Base-by-base conservation (phyloP, 53 echinoderm and acorn worm genomes). In the Apostichopus leukothele region DNA sequence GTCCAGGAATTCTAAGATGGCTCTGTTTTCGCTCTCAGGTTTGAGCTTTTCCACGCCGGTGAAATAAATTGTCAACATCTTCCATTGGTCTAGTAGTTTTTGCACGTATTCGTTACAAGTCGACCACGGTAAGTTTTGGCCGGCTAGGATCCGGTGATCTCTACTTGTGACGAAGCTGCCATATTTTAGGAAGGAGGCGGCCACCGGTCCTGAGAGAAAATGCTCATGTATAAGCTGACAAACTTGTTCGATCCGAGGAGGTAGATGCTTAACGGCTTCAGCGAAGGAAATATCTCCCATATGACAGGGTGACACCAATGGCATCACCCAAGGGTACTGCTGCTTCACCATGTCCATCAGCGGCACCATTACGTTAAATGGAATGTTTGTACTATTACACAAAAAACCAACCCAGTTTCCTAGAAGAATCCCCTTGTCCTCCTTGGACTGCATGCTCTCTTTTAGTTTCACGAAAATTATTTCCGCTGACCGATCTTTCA, bases 201-300 rank as follows among this genome's bases (percentile, higher is more conserved):
- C 85, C 67, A 63, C 14, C 9, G 85, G 66, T 39, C 85, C 85
- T 5, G 85, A 85, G 5, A 19, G 25, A 67, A 85, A 85, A 66
- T 85, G 85, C 4, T 23, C 9, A 23, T 85, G 66, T 39, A 85
- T 20, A 11, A 66, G 85, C 23, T 85, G 22, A 67, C 85, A 85
- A 5, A 67, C 20, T 1, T 67, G 8, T 11, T 85, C 25, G 16
- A 85, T 50, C 12, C 26, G 14, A 9, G 4, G 22, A 12, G 85
- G 68, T 8, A 85, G 27, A 16, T 59, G 66, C 21, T 61, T 61
- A 57, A n/a, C 55, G 60, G 84, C 84, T 23, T 52, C 60, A 26
- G 23, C 9, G 9, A 27, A 7, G 5, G 84, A 9, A 52, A 84
- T 7, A 22, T 84, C 84, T 23, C 22, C 84, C 84, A 84, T 61